phyloP scores from a whole-genome alignment of 2,113 vertebrate species.

The Solea solea region DNA sequence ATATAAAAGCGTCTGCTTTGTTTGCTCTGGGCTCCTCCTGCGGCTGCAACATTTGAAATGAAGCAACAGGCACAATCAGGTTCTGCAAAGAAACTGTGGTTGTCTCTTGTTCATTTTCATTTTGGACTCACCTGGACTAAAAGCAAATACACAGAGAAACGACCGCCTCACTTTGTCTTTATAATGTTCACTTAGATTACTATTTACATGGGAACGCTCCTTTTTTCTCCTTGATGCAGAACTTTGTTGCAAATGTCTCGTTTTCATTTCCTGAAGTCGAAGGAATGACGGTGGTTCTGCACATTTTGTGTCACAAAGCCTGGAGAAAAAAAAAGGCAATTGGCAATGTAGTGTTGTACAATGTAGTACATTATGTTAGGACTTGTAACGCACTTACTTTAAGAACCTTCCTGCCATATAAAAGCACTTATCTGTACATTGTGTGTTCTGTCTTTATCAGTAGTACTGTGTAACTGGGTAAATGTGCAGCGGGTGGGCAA shows the following conservation, averaged over 20 bases:
- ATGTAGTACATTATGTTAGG: neutral
- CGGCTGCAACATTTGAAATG: conserved; percentile 13
- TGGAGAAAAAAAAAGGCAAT: neutral
- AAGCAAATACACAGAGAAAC: conserved; percentile 31
- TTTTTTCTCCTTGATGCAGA: neutral
- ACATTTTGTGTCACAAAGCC: neutral
- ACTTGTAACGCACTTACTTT: conserved; percentile 8
- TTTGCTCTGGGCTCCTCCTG: conserved; percentile 2
- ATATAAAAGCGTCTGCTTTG: conserved; percentile 23
- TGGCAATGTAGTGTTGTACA: neutral
- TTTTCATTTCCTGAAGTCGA: neutral
- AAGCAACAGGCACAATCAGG: conserved; percentile 34
- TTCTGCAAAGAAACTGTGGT: conserved; percentile 1
- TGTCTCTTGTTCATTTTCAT: conserved; percentile 23
- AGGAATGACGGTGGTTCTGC: conserved; percentile 9
- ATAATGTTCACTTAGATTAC: conserved; percentile 17
- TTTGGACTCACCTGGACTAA: conserved; percentile 23
- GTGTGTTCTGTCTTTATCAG: neutral
- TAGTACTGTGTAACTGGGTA: neutral
- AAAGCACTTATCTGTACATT: neutral
- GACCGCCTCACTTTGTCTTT: conserved; percentile 16
- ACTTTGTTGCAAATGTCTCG: neutral
- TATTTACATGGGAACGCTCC: conserved; percentile 41
- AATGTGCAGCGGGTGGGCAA: neutral
- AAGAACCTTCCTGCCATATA: conserved; percentile 1